Base-by-base conservation (phyloP, 2,113 vertebrate species). In the Pseudorhombus dupliciocellatus region DNA sequence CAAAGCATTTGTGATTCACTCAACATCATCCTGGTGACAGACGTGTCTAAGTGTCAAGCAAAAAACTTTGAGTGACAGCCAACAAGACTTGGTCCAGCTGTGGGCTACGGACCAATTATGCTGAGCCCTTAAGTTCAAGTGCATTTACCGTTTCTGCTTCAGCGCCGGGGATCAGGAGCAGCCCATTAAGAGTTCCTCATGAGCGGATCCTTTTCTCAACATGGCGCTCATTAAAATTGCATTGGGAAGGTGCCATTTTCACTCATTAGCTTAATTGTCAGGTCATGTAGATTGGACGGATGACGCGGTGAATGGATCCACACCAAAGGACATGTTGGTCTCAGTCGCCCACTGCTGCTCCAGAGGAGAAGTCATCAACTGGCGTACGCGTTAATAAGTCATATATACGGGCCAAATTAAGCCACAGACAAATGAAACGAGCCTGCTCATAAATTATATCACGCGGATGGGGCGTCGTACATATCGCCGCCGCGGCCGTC, bases 241-340 rank as follows among this genome's bases (percentile, higher is more conserved):
- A 91, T 89, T 86, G 84, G 85, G 79, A 84, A 80, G 74, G 88
- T 87, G 88, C 84, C 85, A 84, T 92, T 92, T 91, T 81, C 86
- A 87, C 89, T 90, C 88, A 89, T 89, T 88, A 92, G 79, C 84
- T 85, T 93, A 93, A 93, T 91, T 90, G 90, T 92, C 90, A 83
- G 89, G 80, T 89, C 85, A 87, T 87, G 88, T 81, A 87, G 89
- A 90, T 87, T 77, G 85, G 83, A 87, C 79, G 81, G 90, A 91
- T 91, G 91, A 92, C 84, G 80, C 84, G 80, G 80, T 77, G 70
- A 91, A 87, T 74, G 77, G 85, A 81, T 89, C 87, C 63, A 69
- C 72, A 87, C 84, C 80, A 89, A 84, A 90, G 85, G 83, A 92
- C 80, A 78, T 73, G 85, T 85, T 86, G 64, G 65, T 72, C 70